A percentile compares a stretch with the other conserved stretches of the same genome.
These are phyloP conservation scores for Drosophila quinaria DNA, from an alignment of 2,888 invertebrate species.

Conservation along the genomic window DNA sequence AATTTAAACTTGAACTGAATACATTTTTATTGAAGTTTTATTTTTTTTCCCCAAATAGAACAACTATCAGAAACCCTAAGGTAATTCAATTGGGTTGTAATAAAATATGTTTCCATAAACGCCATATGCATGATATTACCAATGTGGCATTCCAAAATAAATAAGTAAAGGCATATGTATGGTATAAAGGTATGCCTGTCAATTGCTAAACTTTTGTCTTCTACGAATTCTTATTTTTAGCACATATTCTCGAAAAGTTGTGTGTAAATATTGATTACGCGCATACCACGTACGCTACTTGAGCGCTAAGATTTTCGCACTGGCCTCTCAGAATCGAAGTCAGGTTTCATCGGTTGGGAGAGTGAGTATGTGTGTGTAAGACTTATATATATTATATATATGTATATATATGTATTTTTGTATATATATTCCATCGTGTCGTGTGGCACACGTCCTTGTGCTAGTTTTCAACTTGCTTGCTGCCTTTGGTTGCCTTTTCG, in stretches of 20 bases:
- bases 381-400: background rate
- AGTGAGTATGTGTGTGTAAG: constrained; percentile 34
- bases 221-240: constrained; percentile 36
- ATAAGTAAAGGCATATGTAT: background rate
- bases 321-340: constrained; percentile 32
- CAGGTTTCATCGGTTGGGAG: constrained; percentile 28
- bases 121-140: constrained; percentile 47
- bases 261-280: constrained; percentile 78
- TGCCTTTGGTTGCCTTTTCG: constrained; percentile 62
- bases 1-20: too few species aligned
- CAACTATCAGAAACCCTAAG: background rate
- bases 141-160: constrained; percentile 22
- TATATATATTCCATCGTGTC: constrained; percentile 1
- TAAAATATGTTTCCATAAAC: constrained; percentile 33
- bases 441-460: constrained; percentile 74
- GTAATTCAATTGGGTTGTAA: constrained; percentile 25
- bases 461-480: constrained; percentile 70
- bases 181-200: constrained; percentile 17
- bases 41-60: too few species aligned
- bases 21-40: too few species aligned
- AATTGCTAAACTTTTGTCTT: constrained; percentile 52
- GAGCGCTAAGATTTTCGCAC: constrained; percentile 70
- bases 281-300: constrained; percentile 75
- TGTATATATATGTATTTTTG: background rate
- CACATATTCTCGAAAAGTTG: constrained; percentile 50